Evolutionary conservation across 2,113 vertebrate genomes (phyloP), one percentile per base, ranked within the genome.

Genomic region (Sinocyclocheilus grahami): DNA sequence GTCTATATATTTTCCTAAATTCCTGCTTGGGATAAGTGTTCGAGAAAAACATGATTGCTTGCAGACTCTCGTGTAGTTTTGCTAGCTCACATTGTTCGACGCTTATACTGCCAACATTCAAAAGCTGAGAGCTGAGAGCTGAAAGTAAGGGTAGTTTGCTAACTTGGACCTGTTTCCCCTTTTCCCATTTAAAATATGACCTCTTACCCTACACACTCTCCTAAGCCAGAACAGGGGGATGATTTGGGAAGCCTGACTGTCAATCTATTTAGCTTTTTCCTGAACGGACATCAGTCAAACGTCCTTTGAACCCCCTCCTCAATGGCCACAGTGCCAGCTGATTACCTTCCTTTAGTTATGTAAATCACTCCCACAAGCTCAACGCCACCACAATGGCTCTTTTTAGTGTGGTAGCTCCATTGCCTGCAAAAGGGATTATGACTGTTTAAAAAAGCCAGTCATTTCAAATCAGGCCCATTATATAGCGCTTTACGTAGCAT

Each of bases 371-470:
- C 88, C 86, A 83, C 86, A 81, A 86, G 85, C 86, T 83, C 84
- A 22, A 82, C 78, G 42, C 86, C 62, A 74, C 89, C 60, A 87
- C 87, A 88, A 86, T 89, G 78, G 72, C 30, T 55, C 89, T 86
- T 82, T 89, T 87, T 90, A 85, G 82, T 72, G 63, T n/a, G n/a
- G 85, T 84, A 83, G 86, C 48, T 82, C 78, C 81, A 79, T 58
- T 76, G 85, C 84, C 89, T 84, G 86, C 79, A 84, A 82, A 87
- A 82, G 86, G 86, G 81, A 90, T 90, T 90, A 91, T 89, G 90
- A 85, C 82, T 89, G 86, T 91, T 88, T 86, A 86, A 83, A 88
- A 91, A 91, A 90, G 87, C 86, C 87, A 88, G 84, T 88, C 82
- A 88, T 86, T 77, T 79, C 82, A 86, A 90, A 90, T 88, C 87